Conservation (phyloP, 2,113 vertebrate genomes). For the Labrus mixtus region DNA sequence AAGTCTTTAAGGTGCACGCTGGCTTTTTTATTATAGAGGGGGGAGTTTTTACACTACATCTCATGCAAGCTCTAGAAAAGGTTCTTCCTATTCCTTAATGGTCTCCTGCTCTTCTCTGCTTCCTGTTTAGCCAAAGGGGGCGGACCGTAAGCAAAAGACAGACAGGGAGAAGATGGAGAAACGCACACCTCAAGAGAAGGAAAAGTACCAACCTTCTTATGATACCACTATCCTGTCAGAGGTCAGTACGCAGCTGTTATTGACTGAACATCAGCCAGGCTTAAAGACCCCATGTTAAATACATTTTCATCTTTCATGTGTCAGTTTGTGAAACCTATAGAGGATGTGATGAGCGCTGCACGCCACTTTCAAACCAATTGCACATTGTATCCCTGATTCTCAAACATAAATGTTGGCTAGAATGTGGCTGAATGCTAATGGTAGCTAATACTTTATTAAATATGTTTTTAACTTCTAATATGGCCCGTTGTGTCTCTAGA, state of each 20-base stretch:
- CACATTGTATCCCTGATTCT: no score
- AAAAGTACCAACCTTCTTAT: conserved; percentile 97
- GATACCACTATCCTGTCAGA: conserved; percentile 98
- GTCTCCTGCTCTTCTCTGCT: not conserved
- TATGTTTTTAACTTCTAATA: no score
- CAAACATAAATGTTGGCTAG: no score
- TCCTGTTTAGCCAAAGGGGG: conserved; percentile 92
- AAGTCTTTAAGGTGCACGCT: conserved; percentile 95
- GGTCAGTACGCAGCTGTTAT: conserved; percentile 78
- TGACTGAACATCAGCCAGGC: not conserved
- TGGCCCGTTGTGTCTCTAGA: no score
- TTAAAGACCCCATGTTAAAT: not conserved
- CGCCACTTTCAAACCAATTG: no score
- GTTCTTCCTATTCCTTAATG: not conserved
- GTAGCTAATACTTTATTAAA: no score
- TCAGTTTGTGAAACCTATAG: no score
- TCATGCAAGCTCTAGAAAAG: not conserved
- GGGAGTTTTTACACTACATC: not conserved
- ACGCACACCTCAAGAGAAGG: conserved; percentile 95
- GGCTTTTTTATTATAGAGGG: not conserved
- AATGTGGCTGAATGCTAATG: no score
- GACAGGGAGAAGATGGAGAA: conserved; percentile 99
- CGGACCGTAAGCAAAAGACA: conserved; percentile 97
- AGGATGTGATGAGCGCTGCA: no score
- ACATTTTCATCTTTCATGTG: no score